Percentiles rank a stretch among this genome's conserved stretches.
Conservation (phyloP, 2,888 invertebrate species). For the Asteroscopus sphinx region DNA sequence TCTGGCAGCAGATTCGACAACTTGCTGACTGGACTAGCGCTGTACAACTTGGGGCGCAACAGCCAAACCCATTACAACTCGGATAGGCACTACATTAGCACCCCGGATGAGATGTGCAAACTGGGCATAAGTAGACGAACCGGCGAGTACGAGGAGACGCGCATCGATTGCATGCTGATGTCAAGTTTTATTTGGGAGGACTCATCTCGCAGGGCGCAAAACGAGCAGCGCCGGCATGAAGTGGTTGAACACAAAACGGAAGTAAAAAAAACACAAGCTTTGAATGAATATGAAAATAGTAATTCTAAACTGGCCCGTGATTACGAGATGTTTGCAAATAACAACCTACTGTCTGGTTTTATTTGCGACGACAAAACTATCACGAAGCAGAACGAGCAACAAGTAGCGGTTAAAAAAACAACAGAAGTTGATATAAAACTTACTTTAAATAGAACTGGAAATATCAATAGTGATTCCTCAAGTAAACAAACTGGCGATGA, state of each 20-base stretch:
- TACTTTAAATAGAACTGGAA: too few species aligned
- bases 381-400: too few species aligned
- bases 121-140: constrained; percentile 67
- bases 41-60: constrained; percentile 75
- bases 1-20: constrained; percentile 74
- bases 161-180: constrained; percentile 74
- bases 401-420: too few species aligned
- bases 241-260: not conserved
- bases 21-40: constrained; percentile 75
- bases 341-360: too few species aligned
- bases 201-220: constrained; percentile 16
- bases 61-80: constrained; percentile 51
- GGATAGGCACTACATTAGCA: constrained; percentile 60
- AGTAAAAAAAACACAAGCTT: constrained; percentile 37
- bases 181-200: constrained; percentile 75
- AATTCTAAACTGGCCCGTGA: too few species aligned
- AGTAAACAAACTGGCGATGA: too few species aligned
- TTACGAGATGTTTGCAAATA: too few species aligned
- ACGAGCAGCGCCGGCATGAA: constrained; percentile 35
- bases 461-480: too few species aligned
- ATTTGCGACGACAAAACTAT: too few species aligned
- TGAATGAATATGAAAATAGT: constrained; percentile 26
- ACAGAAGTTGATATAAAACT: too few species aligned
- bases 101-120: constrained; percentile 70
- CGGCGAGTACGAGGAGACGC: constrained; percentile 74